Evolutionary conservation across 2,797 vertebrate species (phyloP).

Genomic region (Manis pentadactyla): DNA sequence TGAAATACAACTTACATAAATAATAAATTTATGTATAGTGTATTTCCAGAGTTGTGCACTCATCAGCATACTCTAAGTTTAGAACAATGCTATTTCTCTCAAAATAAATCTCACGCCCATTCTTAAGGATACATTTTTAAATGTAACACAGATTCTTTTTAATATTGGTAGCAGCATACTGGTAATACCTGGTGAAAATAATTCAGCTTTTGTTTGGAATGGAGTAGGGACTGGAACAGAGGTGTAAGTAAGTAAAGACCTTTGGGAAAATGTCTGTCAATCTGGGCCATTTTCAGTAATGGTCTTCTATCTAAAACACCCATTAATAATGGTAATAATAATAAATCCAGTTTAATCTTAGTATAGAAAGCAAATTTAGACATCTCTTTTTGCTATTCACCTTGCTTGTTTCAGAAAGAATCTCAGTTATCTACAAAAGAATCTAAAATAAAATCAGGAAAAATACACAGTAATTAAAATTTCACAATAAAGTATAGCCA

Average conservation of each 20-base stretch:
- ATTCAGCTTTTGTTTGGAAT: not conserved
- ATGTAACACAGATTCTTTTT: not conserved
- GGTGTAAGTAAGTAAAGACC: not conserved
- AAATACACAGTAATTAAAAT: not conserved
- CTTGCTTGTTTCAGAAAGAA: not conserved
- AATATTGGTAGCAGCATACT: not conserved
- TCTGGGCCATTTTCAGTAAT: not conserved
- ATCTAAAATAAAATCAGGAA: not conserved
- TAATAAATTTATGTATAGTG: not conserved
- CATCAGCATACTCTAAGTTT: not conserved
- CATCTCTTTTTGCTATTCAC: not conserved
- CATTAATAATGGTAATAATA: not conserved
- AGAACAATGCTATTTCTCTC: not conserved
- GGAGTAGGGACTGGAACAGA: accelerated
- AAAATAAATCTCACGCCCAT: not conserved
- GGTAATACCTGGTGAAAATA: not conserved
- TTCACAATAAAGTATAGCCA: not conserved
- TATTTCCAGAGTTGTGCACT: not conserved
- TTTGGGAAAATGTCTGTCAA: not conserved
- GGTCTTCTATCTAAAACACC: not conserved
- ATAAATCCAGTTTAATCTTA: not conserved
- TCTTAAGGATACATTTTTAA: not conserved
- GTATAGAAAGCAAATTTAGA: not conserved
- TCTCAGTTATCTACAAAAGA: not conserved
- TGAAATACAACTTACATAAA: not conserved